phyloP scores from a whole-genome alignment of 2,113 vertebrate genomes.

The Puma concolor region DNA sequence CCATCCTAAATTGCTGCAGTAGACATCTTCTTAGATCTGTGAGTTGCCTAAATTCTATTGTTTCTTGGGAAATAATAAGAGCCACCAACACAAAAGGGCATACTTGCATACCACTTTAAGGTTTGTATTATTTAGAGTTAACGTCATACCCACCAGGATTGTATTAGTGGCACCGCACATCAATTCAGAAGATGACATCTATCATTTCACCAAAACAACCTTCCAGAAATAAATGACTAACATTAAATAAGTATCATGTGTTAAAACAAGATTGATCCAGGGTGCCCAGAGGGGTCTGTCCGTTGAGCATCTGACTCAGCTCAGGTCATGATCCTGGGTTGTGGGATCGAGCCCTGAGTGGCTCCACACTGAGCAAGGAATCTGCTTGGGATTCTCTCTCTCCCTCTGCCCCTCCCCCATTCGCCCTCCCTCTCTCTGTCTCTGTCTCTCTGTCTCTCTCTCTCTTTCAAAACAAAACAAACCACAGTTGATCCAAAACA shows the following conservation, averaged over 20 bases:
- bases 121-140: neutral
- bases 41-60: neutral
- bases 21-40: neutral
- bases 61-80: constrained; percentile 6
- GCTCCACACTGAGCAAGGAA: no score
- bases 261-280: neutral
- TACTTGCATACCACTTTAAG: neutral
- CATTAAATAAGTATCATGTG: neutral
- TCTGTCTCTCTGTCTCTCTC: no score
- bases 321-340: no score
- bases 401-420: no score
- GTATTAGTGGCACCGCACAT: neutral
- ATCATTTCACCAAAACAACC: neutral
- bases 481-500: neutral
- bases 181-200: neutral
- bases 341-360: no score
- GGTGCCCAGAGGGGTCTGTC: no score
- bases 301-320: no score
- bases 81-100: neutral
- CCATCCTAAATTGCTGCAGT: neutral
- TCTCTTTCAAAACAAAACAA: no score
- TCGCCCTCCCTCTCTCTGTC: no score
- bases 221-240: constrained; percentile 16
- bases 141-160: neutral
- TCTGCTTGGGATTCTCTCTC: no score